phyloP scores from a whole-genome alignment of 2,113 vertebrate genomes.

The Chaetodon auriga region DNA sequence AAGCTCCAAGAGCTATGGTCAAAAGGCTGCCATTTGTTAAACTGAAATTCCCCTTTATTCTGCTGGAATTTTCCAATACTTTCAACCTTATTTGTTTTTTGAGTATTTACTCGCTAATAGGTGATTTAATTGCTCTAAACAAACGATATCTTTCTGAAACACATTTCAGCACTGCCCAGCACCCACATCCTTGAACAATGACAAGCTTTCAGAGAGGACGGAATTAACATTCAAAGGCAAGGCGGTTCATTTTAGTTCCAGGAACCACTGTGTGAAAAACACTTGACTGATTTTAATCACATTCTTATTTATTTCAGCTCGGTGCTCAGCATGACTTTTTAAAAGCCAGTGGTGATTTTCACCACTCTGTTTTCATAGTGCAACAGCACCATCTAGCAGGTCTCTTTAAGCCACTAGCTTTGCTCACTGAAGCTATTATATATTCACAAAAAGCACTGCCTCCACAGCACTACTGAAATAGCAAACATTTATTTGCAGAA shows the following conservation, averaged over 20 bases:
- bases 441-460: conserved; percentile 37
- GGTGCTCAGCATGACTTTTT: conserved; percentile 61
- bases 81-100: conserved; percentile 63
- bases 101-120: conserved; percentile 71
- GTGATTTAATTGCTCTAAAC: conserved; percentile 79
- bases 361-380: conserved; percentile 17
- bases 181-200: conserved; percentile 78
- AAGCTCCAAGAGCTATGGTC: conserved; percentile 12
- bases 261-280: conserved; percentile 75
- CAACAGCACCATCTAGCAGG: conserved; percentile 79
- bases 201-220: conserved; percentile 77
- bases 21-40: conserved; percentile 27
- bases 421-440: conserved; percentile 22
- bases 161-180: conserved; percentile 77
- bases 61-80: conserved; percentile 31
- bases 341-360: conserved; percentile 42
- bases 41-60: conserved; percentile 40
- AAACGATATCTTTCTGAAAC: conserved; percentile 78
- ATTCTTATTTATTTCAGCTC: conserved; percentile 81
- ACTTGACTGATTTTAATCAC: conserved; percentile 84
- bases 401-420: neutral
- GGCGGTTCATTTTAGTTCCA: conserved; percentile 75
- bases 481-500: conserved; percentile 67
- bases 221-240: conserved; percentile 81
- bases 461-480: conserved; percentile 38